These are phyloP conservation scores for Acanthosoma haemorrhoidale DNA, from an alignment of 2,888 invertebrate species.

Conservation along the genomic window DNA sequence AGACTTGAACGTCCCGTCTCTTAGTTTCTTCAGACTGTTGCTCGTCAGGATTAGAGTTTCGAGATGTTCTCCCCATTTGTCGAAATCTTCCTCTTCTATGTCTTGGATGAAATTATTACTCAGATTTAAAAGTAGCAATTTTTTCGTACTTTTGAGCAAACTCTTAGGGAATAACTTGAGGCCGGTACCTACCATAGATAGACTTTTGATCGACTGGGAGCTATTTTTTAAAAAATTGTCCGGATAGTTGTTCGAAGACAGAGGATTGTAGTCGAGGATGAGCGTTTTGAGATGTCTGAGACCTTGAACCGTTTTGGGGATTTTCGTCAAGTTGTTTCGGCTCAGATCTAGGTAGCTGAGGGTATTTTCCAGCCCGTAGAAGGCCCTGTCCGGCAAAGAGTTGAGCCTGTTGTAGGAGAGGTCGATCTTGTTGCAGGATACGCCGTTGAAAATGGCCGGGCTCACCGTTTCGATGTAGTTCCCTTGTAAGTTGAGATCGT, in stretches of 20 bases:
- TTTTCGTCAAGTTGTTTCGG: constrained; percentile 64
- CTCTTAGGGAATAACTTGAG: constrained; percentile 65
- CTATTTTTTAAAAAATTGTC: constrained; percentile 46
- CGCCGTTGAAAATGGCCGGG: constrained; percentile 44
- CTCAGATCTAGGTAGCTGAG: constrained; percentile 78
- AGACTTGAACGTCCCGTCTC: constrained; percentile 64
- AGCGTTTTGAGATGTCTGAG: constrained; percentile 68
- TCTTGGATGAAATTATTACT: constrained; percentile 80
- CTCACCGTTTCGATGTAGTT: constrained; percentile 44
- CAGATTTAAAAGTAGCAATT: constrained; percentile 75
- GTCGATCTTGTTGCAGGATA: constrained; percentile 70
- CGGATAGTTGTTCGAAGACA: constrained; percentile 52
- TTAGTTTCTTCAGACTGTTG: constrained; percentile 67
- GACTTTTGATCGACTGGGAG: constrained; percentile 61
- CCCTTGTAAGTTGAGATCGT: constrained; percentile 47
- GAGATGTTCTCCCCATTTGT: constrained; percentile 70
- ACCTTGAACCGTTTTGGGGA: constrained; percentile 65
- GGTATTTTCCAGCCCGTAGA: constrained; percentile 64
- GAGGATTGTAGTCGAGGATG: constrained; percentile 73
- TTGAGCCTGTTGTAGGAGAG: constrained; percentile 61
- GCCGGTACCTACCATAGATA: constrained; percentile 76
- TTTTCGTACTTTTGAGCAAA: constrained; percentile 64
- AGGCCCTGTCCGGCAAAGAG: constrained; percentile 58
- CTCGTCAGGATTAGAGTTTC: constrained; percentile 75
- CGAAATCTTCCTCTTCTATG: constrained; percentile 56